Evolutionary conservation across 2,888 invertebrate species (phyloP).

Genomic region (Parascotia fuliginaria): DNA sequence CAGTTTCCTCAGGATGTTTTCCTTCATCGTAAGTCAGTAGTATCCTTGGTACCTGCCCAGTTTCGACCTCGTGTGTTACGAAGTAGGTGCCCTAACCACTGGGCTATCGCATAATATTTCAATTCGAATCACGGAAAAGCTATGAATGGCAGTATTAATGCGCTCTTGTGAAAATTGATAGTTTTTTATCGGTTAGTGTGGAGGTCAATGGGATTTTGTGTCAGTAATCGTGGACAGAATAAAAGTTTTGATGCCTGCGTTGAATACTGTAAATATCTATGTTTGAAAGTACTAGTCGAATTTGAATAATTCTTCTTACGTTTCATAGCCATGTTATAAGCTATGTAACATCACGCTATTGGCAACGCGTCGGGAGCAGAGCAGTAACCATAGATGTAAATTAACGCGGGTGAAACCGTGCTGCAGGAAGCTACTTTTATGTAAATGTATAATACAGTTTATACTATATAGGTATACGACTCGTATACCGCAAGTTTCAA

Average conservation of each 20-base stretch:
- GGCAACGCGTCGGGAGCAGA: too few species aligned
- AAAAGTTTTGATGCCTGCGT: constrained; percentile 12
- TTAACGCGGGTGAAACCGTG: too few species aligned
- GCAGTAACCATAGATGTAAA: too few species aligned
- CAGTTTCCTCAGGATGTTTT: too few species aligned
- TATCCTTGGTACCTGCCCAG: too few species aligned
- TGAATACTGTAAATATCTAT: not conserved
- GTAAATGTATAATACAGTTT: not conserved
- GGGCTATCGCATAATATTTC: constrained; percentile 52
- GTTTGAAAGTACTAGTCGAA: too few species aligned
- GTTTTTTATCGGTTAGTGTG: constrained; percentile 31
- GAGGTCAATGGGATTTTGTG: constrained; percentile 40
- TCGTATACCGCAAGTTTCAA: constrained; percentile 24
- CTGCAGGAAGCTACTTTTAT: not conserved
- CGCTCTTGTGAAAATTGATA: constrained; percentile 51
- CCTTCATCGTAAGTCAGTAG: too few species aligned
- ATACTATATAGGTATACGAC: not conserved
- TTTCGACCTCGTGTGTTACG: too few species aligned
- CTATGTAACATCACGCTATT: too few species aligned
- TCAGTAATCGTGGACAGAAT: constrained; percentile 23
- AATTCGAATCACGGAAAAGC: constrained; percentile 44
- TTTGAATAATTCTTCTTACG: too few species aligned
- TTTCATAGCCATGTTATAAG: too few species aligned
- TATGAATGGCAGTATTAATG: constrained; percentile 37
- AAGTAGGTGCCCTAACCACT: too few species aligned